phyloP scores from a whole-genome alignment of 1,140 invertebrate genomes.

The Aphelinus certus region DNA sequence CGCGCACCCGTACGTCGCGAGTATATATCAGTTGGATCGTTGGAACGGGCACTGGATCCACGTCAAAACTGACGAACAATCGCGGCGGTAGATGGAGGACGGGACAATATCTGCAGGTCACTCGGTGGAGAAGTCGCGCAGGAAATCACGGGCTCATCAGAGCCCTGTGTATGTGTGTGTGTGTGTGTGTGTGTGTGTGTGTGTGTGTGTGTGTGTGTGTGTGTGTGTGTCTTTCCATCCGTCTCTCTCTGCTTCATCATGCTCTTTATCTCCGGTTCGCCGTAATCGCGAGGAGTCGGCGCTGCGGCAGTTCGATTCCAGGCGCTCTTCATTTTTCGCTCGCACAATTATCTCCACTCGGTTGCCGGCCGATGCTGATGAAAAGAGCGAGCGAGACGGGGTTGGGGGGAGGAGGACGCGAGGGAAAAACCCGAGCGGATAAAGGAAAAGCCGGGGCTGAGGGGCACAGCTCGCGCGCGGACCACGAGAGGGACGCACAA shows the following conservation, averaged over 20 bases:
- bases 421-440: constrained; percentile 2
- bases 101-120: constrained; percentile 31
- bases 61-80: constrained; percentile 21
- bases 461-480: neutral
- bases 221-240: constrained; percentile 31
- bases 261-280: constrained; percentile 29
- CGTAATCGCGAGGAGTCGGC: constrained; percentile 27
- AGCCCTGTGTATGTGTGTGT: constrained; percentile 27
- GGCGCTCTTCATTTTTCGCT: constrained; percentile 15
- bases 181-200: constrained; percentile 39
- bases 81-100: neutral
- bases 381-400: constrained; percentile 1
- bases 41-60: neutral
- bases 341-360: neutral
- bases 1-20: neutral
- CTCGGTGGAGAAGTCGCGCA: neutral
- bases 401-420: neutral
- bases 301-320: constrained; percentile 1
- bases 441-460: neutral
- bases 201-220: constrained; percentile 32
- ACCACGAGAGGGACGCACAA: too few relatives aligned
- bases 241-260: constrained; percentile 31
- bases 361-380: neutral
- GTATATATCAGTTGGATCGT: neutral
- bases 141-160: neutral